Base-by-base conservation (phyloP, 2,113 vertebrate genomes). In the Myrmecophaga tridactyla region DNA sequence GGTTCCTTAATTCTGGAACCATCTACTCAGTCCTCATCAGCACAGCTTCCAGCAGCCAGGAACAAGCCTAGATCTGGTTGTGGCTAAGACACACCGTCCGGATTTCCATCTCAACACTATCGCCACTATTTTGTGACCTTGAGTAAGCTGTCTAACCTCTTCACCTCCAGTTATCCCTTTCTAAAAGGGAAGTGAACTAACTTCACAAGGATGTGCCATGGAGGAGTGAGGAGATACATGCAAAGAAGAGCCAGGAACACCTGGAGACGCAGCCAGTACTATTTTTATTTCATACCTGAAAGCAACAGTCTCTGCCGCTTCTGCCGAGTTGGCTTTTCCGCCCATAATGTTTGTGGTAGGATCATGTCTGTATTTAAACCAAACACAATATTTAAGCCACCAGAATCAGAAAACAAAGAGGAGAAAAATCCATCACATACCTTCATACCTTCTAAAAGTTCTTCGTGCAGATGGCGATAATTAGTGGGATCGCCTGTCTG, bases 361-460 rank as follows among this genome's bases (percentile, higher is more conserved):
- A 94, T 94, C 58, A 31, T 90, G 92, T 95, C 96, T 97, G 95
- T 97, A 92, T 97, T 97, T 97, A 97, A 97, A 96, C 91, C 86
- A 97, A 97, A 97, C 96, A 97, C 89, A 92, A 17, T 94, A 97
- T 97, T 97, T 96, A 97, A 97, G 94, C 78, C 94, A 94, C 86
- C 56, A 94, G 94, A 95, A 94, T 80, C 94, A 96, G 96, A 94
- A 96, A 97, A 97, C 97, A 95, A 95, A 96, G 58, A 96, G 43
- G 75, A 78, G 86, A 29, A 95, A 96, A 96, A 92, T 96, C 92
- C 62, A 72, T 89, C 88, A 70, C 94, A 81, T 43, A 46, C 51
- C 2, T 23, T 77, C 81, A 56, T 56, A 56, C 41, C 94, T 75
- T 69, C 53, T 60, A 31, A 23, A 9, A 46, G 88, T 94, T 96